Percentiles rank a stretch among this genome's conserved stretches.
phyloP scores from a whole-genome alignment of 2,113 vertebrate genomes.

The Megalops atlanticus region DNA sequence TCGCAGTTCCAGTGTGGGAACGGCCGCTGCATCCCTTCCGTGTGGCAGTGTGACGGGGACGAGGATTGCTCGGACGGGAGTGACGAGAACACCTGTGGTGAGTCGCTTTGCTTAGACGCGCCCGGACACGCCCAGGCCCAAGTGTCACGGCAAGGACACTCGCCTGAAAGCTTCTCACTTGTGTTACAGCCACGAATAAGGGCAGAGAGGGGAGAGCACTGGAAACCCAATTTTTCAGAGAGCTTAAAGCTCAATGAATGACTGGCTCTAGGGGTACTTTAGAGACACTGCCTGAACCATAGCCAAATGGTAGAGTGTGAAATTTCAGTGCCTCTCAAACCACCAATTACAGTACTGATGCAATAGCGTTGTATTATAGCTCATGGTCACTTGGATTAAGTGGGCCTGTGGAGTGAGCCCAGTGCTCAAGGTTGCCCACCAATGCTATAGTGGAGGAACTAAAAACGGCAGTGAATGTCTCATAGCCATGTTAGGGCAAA shows the following conservation, averaged over 20 bases:
- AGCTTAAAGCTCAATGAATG: too few species aligned
- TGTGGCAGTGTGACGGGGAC: conserved; percentile 96
- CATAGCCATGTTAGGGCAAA: too few species aligned
- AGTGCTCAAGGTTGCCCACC: neutral
- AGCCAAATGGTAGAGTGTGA: neutral
- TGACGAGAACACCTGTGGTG: conserved; percentile 89
- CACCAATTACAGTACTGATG: neutral
- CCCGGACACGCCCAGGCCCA: too few species aligned
- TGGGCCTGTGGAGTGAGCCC: neutral
- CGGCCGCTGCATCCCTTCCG: conserved; percentile 87
- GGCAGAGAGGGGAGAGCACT: too few species aligned
- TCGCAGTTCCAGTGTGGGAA: conserved; percentile 91
- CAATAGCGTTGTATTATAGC: neutral
- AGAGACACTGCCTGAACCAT: too few species aligned
- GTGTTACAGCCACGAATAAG: too few species aligned
- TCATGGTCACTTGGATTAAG: neutral
- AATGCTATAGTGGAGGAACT: conserved; percentile 33
- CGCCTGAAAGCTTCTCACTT: neutral
- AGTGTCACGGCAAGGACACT: neutral
- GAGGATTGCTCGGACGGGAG: conserved; percentile 90
- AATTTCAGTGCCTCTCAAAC: neutral
- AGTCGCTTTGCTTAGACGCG: conserved; percentile 52
- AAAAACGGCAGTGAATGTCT: conserved; percentile 39
- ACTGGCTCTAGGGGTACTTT: too few species aligned
- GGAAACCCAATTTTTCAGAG: too few species aligned